Evolutionary conservation across 2,797 vertebrate genomes (phyloP), one percentile per base, ranked within the genome.

Genomic region (Bufotes viridis): DNA sequence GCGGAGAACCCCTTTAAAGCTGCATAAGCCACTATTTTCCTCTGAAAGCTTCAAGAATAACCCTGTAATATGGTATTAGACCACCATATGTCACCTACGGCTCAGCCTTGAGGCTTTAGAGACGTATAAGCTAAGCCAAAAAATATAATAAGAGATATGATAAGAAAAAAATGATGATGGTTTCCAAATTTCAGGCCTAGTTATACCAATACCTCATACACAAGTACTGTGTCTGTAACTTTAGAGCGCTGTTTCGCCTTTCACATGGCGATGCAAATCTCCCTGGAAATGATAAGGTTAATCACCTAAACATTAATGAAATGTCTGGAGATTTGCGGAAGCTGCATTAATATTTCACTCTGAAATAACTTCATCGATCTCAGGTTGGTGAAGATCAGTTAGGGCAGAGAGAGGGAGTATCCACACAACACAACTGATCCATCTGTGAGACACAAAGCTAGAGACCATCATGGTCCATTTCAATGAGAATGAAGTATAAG

Each of bases 291-390:
- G 15, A 72, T 72, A 42, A 72, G 69, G 69, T 72, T 72, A 72
- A 86, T 86, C 85, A 80, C 85, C 65, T 58, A 65, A 86, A 57
- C 93, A 95, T 94, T 95, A 95, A 95, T 95, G 95, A 95, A 93
- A 94, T 92, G 92, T 91, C 94, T 93, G 91, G 92, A 93, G 94
- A 92, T 93, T 93, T 93, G 93, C 92, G 92, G 9, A 34, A 91
- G 67, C 90, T 94, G 91, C 91, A 92, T 93, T 92, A 93, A 92
- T 94, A 93, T 93, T 92, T 93, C 92, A 92, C 91, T 92, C 89
- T 78, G 53, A 42, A 90, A 90, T 93, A 93, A 93, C 85, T 57
- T 72, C 74, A 87, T 91, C 91, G 88, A 92, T 90, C 92, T 92
- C 87, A 89, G 90, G 90, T 91, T 93, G 92, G 92, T 92, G 92